Evolutionary conservation across 2,888 invertebrate genomes (phyloP), one percentile per base, ranked within the genome.

Genomic region (Saturnia pavonia): DNA sequence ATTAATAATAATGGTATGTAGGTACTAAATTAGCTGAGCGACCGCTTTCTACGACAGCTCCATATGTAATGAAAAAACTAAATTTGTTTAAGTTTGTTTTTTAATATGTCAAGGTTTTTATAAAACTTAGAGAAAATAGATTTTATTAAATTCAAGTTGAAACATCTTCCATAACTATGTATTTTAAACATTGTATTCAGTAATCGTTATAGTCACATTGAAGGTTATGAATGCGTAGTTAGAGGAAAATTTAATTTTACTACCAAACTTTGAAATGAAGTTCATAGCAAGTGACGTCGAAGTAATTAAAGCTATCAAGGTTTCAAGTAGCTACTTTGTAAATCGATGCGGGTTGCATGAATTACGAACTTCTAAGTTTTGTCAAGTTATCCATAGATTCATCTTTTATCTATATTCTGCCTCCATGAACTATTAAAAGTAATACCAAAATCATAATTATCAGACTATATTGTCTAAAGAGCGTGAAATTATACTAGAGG

Each of bases 281-380:
- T 60, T 60, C 57, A 60, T 14, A 60, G 57, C 14, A 27, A 60
- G 57, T 60, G 27, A 60, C 57, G 57, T 60, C 14, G 57, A 60
- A 60, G 1, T 60, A 60, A 60, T 60, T 60, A 60, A 60, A 60
- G 27, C 25, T 14, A 60, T 60, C 27, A 25, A 9, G 57, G n/a
- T 60, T 60, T 14, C 4, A 60, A 60, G 57, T 60, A 27, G 57
- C 25, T 60, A 60, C 25, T 60, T 60, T 27, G 25, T n/a, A 40
- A 65, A 19, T 40, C 40, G 65, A 65, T 65, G 40, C 65, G 65
- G 65, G 65, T 40, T 65, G 40, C 22, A 40, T 65, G 16, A 65
- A 40, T 65, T 6, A 65, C 63, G 9, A n/a, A 40, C 11, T 65
- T 40, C 34, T n/a, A 9, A 11, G 65, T 65, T 40, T 8, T 22